Evolutionary conservation across 2,113 vertebrate genomes (phyloP), one percentile per base, ranked within the genome.

Genomic region (Pontoporia blainvillei): DNA sequence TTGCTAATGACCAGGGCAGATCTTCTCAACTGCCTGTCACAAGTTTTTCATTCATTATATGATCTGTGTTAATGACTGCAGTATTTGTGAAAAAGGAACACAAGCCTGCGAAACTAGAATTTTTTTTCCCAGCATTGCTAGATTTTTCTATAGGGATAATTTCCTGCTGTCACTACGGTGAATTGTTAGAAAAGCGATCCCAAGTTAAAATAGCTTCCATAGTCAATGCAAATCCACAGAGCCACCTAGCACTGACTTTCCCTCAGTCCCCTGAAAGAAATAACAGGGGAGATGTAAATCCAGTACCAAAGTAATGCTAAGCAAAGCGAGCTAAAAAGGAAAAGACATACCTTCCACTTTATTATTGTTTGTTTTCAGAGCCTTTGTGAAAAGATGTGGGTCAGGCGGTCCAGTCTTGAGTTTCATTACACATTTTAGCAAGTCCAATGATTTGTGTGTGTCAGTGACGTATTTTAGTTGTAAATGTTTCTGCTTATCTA

Each of bases 1-100:
- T 64, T 21, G 34, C 83, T 95, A 91, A 97, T 83, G 95, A 93
- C 67, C 73, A 52, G 83, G 4, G 15, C 90, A 98, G 92, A 67
- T 13, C 67, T 84, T 81, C 79, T 67, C n/a, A 8, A 49, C 66
- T 78, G 34, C 23, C 21, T 67, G 62, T 84, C 41, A n/a, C 15
- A 41, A 75, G 36, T 62, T 82, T 91, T 89, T 78, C 91, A 62
- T 72, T 66, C 86, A 59, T 57, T 75, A 36, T 14, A 31, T 7
- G 8, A 66, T 71, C 31, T 57, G 2, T 15, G 93, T 79, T 83
- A 89, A 90, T 54, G 25, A 82, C 39, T 20, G 17, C 36, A 86
- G n/a, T 64, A 54, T 87, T 85, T 92, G 88, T 82, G 66, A 13
- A 91, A 86, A 61, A 6, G 10, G 44, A 95, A 27, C 27, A 15